phyloP scores from a whole-genome alignment of 2,888 invertebrate species.

The Oxyscelio sp. region DNA sequence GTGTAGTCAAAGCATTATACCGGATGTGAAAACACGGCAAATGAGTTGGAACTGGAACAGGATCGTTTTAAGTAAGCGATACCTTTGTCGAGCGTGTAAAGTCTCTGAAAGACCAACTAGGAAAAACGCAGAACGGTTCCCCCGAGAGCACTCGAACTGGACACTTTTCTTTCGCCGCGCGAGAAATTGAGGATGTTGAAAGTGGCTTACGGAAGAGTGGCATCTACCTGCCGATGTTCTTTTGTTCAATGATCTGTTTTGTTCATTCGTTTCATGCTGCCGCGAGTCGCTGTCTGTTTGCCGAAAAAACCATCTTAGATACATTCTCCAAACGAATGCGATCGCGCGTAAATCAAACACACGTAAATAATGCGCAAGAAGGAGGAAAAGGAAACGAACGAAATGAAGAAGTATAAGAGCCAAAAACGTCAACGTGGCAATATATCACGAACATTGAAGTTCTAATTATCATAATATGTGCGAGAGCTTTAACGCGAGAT shows the following conservation, averaged over 20 bases:
- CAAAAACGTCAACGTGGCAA: conserved; percentile 1
- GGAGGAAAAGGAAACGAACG: conserved; percentile 59
- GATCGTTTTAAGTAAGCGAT: conserved; percentile 73
- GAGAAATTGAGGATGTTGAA: conserved; percentile 66
- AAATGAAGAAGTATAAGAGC: too few species aligned
- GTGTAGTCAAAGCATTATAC: conserved; percentile 19
- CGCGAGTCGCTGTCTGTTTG: conserved; percentile 58
- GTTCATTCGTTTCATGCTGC: conserved; percentile 66
- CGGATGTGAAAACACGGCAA: conserved; percentile 63
- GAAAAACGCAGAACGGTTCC: conserved; percentile 32
- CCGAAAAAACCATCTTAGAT: conserved; percentile 59
- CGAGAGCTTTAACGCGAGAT: conserved; percentile 9
- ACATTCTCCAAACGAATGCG: conserved; percentile 63
- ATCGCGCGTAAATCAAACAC: conserved; percentile 72
- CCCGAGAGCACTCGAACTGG: conserved; percentile 55
- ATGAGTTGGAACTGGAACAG: conserved; percentile 62
- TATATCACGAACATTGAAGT: conserved; percentile 27
- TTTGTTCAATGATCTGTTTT: conserved; percentile 59
- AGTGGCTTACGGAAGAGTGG: conserved; percentile 66
- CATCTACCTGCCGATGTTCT: conserved; percentile 60
- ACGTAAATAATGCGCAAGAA: conserved; percentile 64
- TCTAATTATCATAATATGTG: conserved; percentile 31
- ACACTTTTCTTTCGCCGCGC: conserved; percentile 61
- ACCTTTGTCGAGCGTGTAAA: conserved; percentile 60
- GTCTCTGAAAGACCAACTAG: conserved; percentile 33